Evolutionary conservation across 2,888 invertebrate species (phyloP).

Genomic region (Lycocerus yunnanus): DNA sequence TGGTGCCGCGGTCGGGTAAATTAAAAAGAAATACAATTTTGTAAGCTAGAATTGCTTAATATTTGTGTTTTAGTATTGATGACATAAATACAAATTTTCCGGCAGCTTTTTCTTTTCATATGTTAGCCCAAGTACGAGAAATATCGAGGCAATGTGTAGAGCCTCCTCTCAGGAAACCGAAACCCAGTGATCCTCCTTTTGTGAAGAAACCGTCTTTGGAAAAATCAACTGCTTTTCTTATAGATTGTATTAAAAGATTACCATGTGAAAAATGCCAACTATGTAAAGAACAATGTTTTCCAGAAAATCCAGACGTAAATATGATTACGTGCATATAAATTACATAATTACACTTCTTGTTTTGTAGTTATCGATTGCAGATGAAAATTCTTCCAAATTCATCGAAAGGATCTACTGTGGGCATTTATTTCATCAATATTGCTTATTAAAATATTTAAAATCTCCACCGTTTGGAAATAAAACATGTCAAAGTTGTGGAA

Average conservation of each 20-base stretch:
- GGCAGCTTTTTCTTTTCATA: conserved; percentile 62
- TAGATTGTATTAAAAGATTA: conserved; percentile 64
- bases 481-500: conserved; percentile 65
- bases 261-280: conserved; percentile 67
- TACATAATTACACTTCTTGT: background rate
- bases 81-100: conserved; percentile 70
- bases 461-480: conserved; percentile 79
- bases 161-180: conserved; percentile 64
- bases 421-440: conserved; percentile 72
- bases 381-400: conserved; percentile 63
- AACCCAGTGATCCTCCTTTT: conserved; percentile 62
- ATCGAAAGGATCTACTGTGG: conserved; percentile 75
- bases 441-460: conserved; percentile 70
- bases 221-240: conserved; percentile 64
- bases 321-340: background rate
- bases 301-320: conserved; percentile 59
- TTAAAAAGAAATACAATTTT: background rate
- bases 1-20: conserved; percentile 57
- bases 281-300: conserved; percentile 66
- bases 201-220: conserved; percentile 66
- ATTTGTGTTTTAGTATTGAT: conserved; percentile 55
- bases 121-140: conserved; percentile 69
- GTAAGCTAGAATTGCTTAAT: background rate
- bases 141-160: conserved; percentile 71
- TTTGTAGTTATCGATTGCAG: conserved; percentile 58